phyloP scores from a whole-genome alignment of 2,888 invertebrate genomes.

The Nomada fucata region DNA sequence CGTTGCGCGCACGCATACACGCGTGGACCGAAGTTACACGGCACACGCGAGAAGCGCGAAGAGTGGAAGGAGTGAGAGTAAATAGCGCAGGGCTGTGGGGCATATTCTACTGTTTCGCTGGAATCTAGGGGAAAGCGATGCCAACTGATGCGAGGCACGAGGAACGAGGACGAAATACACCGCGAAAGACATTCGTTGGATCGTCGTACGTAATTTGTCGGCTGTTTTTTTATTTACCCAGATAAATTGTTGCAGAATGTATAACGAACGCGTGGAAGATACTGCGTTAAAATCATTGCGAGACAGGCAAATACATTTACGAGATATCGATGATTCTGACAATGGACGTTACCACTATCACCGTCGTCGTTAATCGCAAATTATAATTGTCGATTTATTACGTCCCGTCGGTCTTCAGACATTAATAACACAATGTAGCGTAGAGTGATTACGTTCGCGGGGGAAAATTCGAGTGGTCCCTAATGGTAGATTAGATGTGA shows the following conservation, averaged over 20 bases:
- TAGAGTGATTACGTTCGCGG: background rate
- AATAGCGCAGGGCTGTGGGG: background rate
- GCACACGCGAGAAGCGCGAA: background rate
- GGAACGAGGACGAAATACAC: background rate
- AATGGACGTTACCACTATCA: too few relatives aligned
- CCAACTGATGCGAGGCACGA: background rate
- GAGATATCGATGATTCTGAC: too few relatives aligned
- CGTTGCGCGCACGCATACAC: constrained; percentile 34
- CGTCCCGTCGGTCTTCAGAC: too few relatives aligned
- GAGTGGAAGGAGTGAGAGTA: background rate
- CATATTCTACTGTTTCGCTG: constrained; percentile 9
- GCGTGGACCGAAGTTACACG: constrained; percentile 16
- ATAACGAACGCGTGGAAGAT: too few relatives aligned
- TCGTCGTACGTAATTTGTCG: background rate
- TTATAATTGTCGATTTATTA: too few relatives aligned
- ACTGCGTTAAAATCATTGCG: too few relatives aligned
- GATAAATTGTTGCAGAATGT: too few relatives aligned
- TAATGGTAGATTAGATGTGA: constrained; percentile 4
- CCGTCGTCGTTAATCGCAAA: too few relatives aligned
- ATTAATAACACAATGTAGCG: background rate
- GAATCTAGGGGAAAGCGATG: background rate
- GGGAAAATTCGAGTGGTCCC: background rate
- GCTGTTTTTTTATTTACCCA: too few relatives aligned
- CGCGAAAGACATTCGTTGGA: too few relatives aligned
- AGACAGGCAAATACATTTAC: too few relatives aligned